Percentiles rank a stretch among this genome's conserved stretches.
Conservation (phyloP, 2,888 invertebrate genomes). For the Trichacis sp. region DNA sequence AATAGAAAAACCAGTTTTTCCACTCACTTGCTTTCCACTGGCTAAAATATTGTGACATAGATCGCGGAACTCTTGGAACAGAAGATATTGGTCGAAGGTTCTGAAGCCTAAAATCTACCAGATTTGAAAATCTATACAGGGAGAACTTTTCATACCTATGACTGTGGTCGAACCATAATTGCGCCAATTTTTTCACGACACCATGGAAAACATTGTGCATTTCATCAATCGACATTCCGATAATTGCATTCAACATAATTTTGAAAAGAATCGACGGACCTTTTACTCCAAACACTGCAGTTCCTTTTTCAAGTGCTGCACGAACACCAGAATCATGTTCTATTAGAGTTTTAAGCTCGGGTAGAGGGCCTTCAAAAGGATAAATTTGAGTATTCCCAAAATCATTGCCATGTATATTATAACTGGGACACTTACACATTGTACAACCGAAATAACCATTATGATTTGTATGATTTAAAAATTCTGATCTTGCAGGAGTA, state of each 20-base stretch:
- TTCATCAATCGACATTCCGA: constrained; percentile 20
- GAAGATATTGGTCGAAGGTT: constrained; percentile 32
- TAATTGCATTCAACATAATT: constrained; percentile 15
- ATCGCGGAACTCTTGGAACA: constrained; percentile 30
- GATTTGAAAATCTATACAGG: constrained; percentile 6
- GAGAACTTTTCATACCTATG: constrained; percentile 15
- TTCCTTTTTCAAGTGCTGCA: neutral
- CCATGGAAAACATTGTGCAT: constrained; percentile 33
- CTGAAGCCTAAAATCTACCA: constrained; percentile 17
- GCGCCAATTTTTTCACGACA: constrained; percentile 18
- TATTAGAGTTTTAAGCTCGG: neutral
- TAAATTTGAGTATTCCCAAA: no score
- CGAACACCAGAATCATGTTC: no score
- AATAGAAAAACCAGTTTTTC: constrained; percentile 39
- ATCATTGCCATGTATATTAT: neutral
- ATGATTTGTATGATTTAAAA: neutral
- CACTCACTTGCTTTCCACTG: constrained; percentile 46
- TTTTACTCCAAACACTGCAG: constrained; percentile 21
- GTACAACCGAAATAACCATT: neutral
- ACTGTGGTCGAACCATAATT: constrained; percentile 24
- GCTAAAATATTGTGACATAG: constrained; percentile 24
- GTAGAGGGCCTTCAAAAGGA: neutral
- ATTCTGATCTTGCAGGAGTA: neutral
- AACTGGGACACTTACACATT: neutral
- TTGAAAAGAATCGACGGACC: constrained; percentile 14